Conservation (phyloP, 2,797 vertebrate species). For the Crocodylus rhombifer region DNA sequence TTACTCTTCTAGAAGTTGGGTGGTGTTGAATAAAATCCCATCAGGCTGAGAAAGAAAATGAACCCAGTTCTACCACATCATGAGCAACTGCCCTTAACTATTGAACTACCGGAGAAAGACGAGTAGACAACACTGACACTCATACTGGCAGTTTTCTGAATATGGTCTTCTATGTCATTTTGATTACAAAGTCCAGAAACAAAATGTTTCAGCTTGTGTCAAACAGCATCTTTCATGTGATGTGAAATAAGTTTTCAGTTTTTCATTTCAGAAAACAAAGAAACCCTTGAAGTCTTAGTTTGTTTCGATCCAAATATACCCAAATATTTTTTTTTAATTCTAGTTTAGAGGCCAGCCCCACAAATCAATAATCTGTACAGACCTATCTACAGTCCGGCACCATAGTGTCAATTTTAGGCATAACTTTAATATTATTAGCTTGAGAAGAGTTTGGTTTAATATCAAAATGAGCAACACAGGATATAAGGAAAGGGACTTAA, state of each 20-base stretch:
- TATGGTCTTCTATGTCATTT: neutral
- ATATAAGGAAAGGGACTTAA: constrained; percentile 3
- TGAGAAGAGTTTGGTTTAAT: constrained; percentile 22
- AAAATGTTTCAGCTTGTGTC: neutral
- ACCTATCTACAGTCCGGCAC: neutral
- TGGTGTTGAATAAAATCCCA: neutral
- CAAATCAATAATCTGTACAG: neutral
- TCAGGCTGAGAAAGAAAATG: neutral
- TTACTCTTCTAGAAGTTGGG: neutral
- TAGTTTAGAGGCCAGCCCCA: neutral
- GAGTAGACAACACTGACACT: neutral
- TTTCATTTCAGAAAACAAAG: neutral
- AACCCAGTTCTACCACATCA: neutral
- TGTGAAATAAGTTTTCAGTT: neutral
- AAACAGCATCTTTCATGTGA: neutral
- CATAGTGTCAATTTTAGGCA: constrained; percentile 1
- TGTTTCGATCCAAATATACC: neutral
- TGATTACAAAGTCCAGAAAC: neutral
- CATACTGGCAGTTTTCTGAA: neutral
- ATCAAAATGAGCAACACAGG: neutral
- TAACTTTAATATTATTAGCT: neutral
- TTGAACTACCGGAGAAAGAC: neutral
- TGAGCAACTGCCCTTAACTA: neutral
- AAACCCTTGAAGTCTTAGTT: neutral
- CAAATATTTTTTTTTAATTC: neutral